Conservation (phyloP, 1,140 invertebrate species). For the Drosophila sulfurigaster region DNA sequence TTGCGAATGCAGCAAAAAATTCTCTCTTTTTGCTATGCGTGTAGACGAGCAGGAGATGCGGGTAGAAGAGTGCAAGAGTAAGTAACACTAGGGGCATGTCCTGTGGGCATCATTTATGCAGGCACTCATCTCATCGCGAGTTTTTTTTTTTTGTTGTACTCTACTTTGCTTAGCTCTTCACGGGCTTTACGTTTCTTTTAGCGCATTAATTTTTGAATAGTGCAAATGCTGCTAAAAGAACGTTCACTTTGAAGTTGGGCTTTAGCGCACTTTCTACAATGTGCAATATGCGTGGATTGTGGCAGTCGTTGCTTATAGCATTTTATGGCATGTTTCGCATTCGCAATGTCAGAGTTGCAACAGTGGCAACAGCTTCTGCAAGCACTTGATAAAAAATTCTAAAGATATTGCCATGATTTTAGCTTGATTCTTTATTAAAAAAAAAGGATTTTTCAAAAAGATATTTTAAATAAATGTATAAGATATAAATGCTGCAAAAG, state of each 20-base stretch:
- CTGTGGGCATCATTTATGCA: constrained; percentile 66
- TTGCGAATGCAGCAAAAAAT: constrained; percentile 32
- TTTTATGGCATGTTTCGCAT: constrained; percentile 1
- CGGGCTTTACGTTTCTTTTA: constrained; percentile 42
- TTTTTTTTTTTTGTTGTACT: constrained; percentile 7
- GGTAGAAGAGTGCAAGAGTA: background rate
- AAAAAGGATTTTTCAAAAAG: no score
- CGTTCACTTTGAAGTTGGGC: constrained; percentile 30
- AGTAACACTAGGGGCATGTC: constrained; percentile 34
- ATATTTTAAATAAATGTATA: no score
- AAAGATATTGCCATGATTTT: background rate
- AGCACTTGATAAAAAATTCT: constrained; percentile 1
- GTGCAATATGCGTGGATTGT: constrained; percentile 35
- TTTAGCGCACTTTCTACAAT: constrained; percentile 22
- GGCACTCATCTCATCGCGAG: constrained; percentile 30
- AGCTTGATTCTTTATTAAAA: background rate
- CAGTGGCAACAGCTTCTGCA: constrained; percentile 11
- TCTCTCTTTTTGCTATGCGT: background rate
- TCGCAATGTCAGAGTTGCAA: background rate
- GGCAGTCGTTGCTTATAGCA: background rate
- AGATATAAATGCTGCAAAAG: background rate
- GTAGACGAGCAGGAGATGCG: no score
- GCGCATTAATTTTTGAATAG: constrained; percentile 72
- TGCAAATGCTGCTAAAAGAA: constrained; percentile 58
- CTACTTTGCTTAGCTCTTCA: constrained; percentile 46